Evolutionary conservation across 2,888 invertebrate genomes (phyloP), one percentile per base, ranked within the genome.

Genomic region (Lottia scabra): DNA sequence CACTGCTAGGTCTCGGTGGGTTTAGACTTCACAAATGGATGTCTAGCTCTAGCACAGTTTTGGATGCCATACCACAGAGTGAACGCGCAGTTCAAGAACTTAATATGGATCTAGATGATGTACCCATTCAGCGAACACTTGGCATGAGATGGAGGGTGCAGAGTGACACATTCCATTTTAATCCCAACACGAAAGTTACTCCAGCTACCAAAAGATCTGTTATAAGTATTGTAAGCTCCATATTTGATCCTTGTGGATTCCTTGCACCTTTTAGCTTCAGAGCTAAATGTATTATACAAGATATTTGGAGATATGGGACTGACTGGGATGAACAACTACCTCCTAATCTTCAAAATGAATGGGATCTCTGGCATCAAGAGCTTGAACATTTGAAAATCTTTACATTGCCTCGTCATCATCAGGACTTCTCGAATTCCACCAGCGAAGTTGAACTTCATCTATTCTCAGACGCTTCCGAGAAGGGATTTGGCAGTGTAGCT

Each of bases 221-320:
- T 16, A 43, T 68, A 16, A 63, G 62, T 26, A 62, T 43, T 68
- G 68, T 68, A 0, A 62, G 68, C 38, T 68, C 68, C 13, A 68
- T 63, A 38, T 68, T 63, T 44, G 68, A 68, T 43, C 56, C 68
- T 13, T 44, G 62, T 38, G 68, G 68, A 6, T 63, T 62, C 56
- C 30, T 62, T 26, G 43, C 71, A 16, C 67, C 67, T 26, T 67
- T 46, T 48, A 67, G 23, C 6, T 8, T 67, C 26, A 5, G 67
- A 26, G 67, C 67, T 46, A 67, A 67, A 48, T 48, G 48, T 19
- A 16, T 48, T 19, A 48, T 48, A 16, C 48, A 48, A 19, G 48
- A 48, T 16, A 46, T 46, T 67, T 23, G 45, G 67, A 27, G 27
- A 26, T 5, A 44, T 23, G 48, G 48, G 30, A n/a, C 46, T 45